Evolutionary conservation across 2,113 vertebrate genomes (phyloP), one percentile per base, ranked within the genome.

Genomic region (Axis porcinus): DNA sequence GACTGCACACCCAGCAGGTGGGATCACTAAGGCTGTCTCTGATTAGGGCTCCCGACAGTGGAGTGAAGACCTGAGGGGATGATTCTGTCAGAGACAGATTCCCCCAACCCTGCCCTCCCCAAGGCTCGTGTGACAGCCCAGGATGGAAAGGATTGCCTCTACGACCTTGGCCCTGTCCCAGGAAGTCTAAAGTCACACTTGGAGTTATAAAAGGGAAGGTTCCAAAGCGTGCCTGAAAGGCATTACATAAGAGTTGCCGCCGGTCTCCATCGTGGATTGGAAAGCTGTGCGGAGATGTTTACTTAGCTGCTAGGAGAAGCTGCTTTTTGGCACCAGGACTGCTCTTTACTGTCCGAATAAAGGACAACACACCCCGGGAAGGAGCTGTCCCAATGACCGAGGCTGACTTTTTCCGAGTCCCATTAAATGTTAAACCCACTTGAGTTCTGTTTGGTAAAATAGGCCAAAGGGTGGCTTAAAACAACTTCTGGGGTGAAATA

Each of bases 161-260:
- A 19, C 14, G 30, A 30, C 58, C 9, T 43, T 92, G 96, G 81
- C 45, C 78, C 64, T 14, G 57, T 19, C 54, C 90, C 92, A 45
- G 52, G 74, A 60, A 92, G 23, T 86, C 47, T 50, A 52, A 45
- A 92, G 88, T 83, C 85, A 88, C 86, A 11, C 84, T 52, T 33
- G 57, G 70, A 91, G 64, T 88, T 90, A 78, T 54, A 92, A 96
- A 97, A 96, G 86, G 74, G 86, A 96, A 95, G 90, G 86, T 47
- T 88, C 92, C 58, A 6, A 93, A 43, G 45, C 5, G 78, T 2
- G 9, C 83, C 94, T 57, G 5, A 43, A 89, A 92, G 89, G 70
- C 78, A 91, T 67, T 91, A 90, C 54, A 0, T 58, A 55, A 92
- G 64, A 82, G 76, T 52, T 17, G 67, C 76, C 5, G 0, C 88